phyloP scores from a whole-genome alignment of 2,797 vertebrate genomes.

The Otolemur crassicaudatus region DNA sequence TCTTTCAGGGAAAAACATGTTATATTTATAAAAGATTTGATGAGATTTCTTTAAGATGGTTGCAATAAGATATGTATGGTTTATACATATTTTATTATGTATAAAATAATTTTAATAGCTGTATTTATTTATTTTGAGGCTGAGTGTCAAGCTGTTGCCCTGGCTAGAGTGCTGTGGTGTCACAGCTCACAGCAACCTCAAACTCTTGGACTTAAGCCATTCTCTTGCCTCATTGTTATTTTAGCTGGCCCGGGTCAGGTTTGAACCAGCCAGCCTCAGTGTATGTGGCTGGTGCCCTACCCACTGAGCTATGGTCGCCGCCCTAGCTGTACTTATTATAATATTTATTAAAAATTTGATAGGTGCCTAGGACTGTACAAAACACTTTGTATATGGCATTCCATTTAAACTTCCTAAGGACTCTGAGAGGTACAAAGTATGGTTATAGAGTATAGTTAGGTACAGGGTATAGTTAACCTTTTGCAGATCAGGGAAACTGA shows the following conservation, averaged over 20 bases:
- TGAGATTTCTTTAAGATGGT: background rate
- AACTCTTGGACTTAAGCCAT: too few species aligned
- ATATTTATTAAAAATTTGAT: background rate
- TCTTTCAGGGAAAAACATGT: background rate
- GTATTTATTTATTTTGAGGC: background rate
- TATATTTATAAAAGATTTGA: background rate
- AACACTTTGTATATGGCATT: background rate
- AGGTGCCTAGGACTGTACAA: background rate
- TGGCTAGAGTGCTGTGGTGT: too few species aligned
- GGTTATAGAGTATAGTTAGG: too few species aligned
- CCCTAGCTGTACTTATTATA: background rate
- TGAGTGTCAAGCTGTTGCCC: too few species aligned
- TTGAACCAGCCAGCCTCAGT: too few species aligned
- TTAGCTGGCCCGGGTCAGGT: too few species aligned
- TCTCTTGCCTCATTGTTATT: too few species aligned
- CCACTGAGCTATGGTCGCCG: too few species aligned
- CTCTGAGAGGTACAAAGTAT: background rate
- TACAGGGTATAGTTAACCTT: background rate
- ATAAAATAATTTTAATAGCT: background rate
- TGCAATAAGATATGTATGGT: background rate
- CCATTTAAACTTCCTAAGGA: background rate
- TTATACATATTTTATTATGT: background rate
- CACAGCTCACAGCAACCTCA: too few species aligned
- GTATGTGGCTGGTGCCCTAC: too few species aligned
- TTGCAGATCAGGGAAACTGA: background rate